Evolutionary conservation across 2,797 vertebrate species (phyloP).

Genomic region (Sebastes hubbsi): DNA sequence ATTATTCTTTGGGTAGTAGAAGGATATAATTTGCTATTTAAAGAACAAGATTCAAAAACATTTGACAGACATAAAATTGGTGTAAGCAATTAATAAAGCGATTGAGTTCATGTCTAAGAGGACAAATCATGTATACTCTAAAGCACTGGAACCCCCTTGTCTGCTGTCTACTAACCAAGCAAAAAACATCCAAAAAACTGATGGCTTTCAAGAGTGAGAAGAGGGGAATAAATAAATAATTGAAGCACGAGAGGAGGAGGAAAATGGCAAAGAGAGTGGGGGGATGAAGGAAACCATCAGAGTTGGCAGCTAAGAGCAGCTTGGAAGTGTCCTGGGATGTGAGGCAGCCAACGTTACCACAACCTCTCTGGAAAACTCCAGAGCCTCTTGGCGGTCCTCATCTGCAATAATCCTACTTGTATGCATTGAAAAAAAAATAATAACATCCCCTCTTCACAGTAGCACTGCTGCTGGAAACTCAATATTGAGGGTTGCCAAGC

Average conservation of each 20-base stretch:
- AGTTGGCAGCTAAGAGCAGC: slow-evolving; percentile 59
- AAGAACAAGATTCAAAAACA: background rate
- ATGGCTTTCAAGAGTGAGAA: slow-evolving; percentile 40
- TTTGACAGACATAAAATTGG: background rate
- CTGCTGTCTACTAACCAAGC: slow-evolving; percentile 16
- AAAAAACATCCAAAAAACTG: slow-evolving; percentile 46
- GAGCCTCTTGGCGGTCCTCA: slow-evolving; percentile 58
- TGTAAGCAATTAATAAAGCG: background rate
- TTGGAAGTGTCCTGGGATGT: slow-evolving; percentile 62
- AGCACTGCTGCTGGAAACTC: slow-evolving; percentile 37
- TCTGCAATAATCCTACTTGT: slow-evolving; percentile 63
- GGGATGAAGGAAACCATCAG: slow-evolving; percentile 41
- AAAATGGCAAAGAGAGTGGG: slow-evolving; percentile 25
- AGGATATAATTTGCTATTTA: background rate
- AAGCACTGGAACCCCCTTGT: background rate
- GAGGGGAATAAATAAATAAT: slow-evolving; percentile 57
- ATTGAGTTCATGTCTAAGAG: background rate
- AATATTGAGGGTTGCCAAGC: slow-evolving; percentile 27
- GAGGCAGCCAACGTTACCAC: slow-evolving; percentile 57
- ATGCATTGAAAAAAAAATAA: slow-evolving; percentile 24
- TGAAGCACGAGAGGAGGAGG: slow-evolving; percentile 26
- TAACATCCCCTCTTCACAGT: slow-evolving; percentile 27
- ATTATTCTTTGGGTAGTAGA: background rate
- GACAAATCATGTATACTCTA: background rate
- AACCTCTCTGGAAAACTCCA: slow-evolving; percentile 63